A percentile compares a stretch with the other conserved stretches of the same genome.
These are phyloP conservation scores for Odontocerum albicorne DNA, from an alignment of 2,888 invertebrate genomes.

Conservation along the genomic window DNA sequence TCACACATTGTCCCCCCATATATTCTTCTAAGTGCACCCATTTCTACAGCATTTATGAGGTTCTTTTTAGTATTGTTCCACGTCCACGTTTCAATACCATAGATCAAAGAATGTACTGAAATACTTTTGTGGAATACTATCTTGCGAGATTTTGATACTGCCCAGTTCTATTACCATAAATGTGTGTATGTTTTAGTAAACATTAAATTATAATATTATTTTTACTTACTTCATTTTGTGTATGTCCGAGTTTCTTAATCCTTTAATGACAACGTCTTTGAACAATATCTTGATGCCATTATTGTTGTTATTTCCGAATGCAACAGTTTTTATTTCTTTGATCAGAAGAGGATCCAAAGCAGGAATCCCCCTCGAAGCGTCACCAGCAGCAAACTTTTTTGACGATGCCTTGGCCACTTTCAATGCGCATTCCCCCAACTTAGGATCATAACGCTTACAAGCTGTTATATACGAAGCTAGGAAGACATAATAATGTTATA, in stretches of 20 bases:
- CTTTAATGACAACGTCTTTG: conserved; percentile 16
- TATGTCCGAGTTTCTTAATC: conserved; percentile 18
- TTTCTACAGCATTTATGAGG: too few relatives aligned
- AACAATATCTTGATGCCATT: conserved; percentile 24
- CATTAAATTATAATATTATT: too few relatives aligned
- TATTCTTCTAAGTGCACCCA: too few relatives aligned
- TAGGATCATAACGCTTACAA: conserved; percentile 42
- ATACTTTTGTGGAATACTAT: too few relatives aligned
- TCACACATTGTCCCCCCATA: too few relatives aligned
- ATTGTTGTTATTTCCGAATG: conserved; percentile 3
- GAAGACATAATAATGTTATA: conserved; percentile 33
- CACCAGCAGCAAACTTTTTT: conserved; percentile 24
- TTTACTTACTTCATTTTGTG: conserved; percentile 26
- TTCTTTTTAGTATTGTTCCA: too few relatives aligned
- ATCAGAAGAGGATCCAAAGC: conserved; percentile 26
- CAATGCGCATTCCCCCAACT: conserved; percentile 42
- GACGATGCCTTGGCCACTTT: conserved; percentile 9
- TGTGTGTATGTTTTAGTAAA: too few relatives aligned
- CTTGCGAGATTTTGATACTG: too few relatives aligned
- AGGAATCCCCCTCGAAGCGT: conserved; percentile 12
- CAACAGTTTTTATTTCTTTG: conserved; percentile 24
- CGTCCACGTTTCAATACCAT: too few relatives aligned
- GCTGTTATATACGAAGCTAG: conserved; percentile 44
- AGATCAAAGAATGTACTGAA: too few relatives aligned
- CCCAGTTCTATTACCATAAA: too few relatives aligned